phyloP scores from a whole-genome alignment of 2,113 vertebrate species.

The Platysteira castanea region DNA sequence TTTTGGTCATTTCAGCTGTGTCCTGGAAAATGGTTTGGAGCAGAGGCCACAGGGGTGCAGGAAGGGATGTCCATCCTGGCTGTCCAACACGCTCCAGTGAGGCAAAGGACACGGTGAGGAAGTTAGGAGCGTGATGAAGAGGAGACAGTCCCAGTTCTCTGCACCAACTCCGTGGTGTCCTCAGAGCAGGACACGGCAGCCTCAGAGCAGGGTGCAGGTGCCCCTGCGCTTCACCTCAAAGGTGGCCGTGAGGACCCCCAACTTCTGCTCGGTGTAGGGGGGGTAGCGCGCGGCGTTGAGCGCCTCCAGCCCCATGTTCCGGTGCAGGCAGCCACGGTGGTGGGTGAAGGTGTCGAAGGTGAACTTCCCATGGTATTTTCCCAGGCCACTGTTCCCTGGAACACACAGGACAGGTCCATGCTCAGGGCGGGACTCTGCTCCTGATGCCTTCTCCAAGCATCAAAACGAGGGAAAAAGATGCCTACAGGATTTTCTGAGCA shows the following conservation, averaged over 20 bases:
- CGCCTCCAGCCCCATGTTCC: constrained; percentile 76
- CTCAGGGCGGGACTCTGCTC: fast-evolving
- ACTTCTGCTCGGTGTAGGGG: constrained; percentile 72
- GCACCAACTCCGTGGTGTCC: fast-evolving
- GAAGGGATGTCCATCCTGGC: fast-evolving
- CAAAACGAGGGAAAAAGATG: neutral
- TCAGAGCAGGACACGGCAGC: neutral
- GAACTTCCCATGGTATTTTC: constrained; percentile 86
- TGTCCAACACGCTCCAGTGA: fast-evolving
- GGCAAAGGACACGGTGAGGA: neutral
- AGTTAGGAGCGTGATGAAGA: neutral
- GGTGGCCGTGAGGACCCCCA: constrained; percentile 71
- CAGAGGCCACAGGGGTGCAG: neutral
- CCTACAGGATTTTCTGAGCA: neutral
- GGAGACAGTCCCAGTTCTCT: neutral
- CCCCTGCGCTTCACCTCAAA: constrained; percentile 42
- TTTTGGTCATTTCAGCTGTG: neutral
- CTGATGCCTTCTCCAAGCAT: neutral
- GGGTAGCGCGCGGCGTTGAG: constrained; percentile 84
- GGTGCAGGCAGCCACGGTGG: constrained; percentile 77
- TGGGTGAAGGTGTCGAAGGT: constrained; percentile 87
- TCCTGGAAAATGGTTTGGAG: fast-evolving
- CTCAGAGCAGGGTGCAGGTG: constrained; percentile 64
- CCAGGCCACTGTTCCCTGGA: constrained; percentile 83
- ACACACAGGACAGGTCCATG: neutral